Base-by-base conservation (phyloP, 2,113 vertebrate genomes). In the Ia io region DNA sequence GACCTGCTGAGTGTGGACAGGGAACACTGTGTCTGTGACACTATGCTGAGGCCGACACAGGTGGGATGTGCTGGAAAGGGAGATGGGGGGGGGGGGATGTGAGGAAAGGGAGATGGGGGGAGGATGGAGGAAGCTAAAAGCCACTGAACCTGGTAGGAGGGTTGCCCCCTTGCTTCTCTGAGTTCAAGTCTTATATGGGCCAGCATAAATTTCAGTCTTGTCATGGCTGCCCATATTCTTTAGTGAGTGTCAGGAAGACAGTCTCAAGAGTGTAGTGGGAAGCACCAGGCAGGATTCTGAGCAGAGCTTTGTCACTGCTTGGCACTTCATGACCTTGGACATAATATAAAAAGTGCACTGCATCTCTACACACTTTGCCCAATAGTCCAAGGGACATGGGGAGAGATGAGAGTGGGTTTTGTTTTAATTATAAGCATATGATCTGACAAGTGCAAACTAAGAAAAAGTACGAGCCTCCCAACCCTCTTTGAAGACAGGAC, bases 61-160 rank as follows among this genome's bases (percentile, higher is more conserved):
- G 16, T 61, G 40, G 53, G n/a, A 14, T 1, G 4, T 2, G 6
- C 32, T 12, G 74, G 0, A 28, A 16, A 69, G 22, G 37, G 25
- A 0, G 3, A 2, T 8, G 12, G 18, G 1, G 5, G 35, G 28
- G 61, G 30, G 51, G n/a, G n/a, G n/a, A n/a, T n/a, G 22, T 18
- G 59, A 40, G 23, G 70, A 28, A 16, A 69, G 22, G 37, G 25
- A 0, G 3, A 2, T 8, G 12, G 18, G 1, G 5, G 35, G 28
- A 69, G 30, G 51, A 44, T 1, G 32, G 51, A 16, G 71, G 74
- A 23, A 30, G 56, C 67, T 30, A 9, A 82, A 44, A n/a, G 20
- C 47, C 49, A 12, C 18, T 5, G 40, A 42, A 9, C 44, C 28
- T 11, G 9, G 73, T 3, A 23, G 73, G 51, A 22, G 73, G 17